Percentiles rank a stretch among this genome's conserved stretches.
phyloP scores from a whole-genome alignment of 2,113 vertebrate genomes.

The Phalacrocorax brasilianus region DNA sequence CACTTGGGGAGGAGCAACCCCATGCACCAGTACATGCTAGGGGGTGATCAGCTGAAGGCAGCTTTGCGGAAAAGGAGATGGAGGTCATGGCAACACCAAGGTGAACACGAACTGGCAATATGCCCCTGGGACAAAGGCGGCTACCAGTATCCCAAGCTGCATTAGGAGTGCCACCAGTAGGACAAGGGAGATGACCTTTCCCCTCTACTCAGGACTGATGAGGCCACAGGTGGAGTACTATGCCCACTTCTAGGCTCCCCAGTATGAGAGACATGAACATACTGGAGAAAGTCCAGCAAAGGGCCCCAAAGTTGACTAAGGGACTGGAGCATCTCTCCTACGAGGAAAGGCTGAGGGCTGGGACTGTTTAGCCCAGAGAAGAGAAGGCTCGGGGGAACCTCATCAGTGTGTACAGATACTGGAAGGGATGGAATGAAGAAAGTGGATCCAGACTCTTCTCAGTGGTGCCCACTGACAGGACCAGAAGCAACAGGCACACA shows the following conservation, averaged over 20 bases:
- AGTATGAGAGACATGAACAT: not conserved
- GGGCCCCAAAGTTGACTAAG: not conserved
- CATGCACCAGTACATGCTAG: not conserved
- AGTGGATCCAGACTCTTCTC: not conserved
- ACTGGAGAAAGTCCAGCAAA: not conserved
- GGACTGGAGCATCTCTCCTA: not conserved
- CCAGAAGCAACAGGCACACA: not conserved
- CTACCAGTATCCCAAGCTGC: not conserved
- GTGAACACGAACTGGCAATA: not conserved
- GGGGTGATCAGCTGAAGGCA: not conserved
- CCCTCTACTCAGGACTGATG: not conserved
- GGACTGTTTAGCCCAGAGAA: not conserved
- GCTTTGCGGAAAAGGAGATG: not conserved
- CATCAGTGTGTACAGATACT: not conserved
- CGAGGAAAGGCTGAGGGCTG: not conserved
- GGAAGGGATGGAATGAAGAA: not conserved
- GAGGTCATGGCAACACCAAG: not conserved
- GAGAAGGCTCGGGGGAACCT: not conserved
- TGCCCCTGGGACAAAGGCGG: not conserved
- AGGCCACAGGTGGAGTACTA: not conserved
- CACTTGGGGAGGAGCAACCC: not conserved
- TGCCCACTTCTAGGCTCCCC: not conserved
- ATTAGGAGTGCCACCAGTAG: not conserved
- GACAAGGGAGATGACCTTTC: not conserved
- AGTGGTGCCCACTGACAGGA: not conserved